Conservation (phyloP, 2,888 invertebrate genomes). For the Notodonta ziczac region DNA sequence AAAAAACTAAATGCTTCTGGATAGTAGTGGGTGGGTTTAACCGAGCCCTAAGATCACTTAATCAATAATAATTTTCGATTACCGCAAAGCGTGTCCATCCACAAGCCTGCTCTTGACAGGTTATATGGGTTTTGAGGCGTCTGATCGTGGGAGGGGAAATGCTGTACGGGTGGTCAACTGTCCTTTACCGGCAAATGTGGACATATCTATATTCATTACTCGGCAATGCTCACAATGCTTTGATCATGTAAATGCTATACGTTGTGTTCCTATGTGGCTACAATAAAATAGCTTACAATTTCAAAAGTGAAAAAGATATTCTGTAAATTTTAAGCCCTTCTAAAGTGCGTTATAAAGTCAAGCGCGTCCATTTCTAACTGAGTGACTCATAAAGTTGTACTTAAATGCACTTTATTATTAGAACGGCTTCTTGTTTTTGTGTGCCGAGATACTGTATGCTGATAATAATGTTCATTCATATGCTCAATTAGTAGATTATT, state of each 20-base stretch:
- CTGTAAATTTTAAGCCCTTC: constrained; percentile 5
- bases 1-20: constrained; percentile 28
- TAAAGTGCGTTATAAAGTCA: constrained; percentile 11
- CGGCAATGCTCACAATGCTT: constrained; percentile 46
- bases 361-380: constrained; percentile 32
- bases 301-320: constrained; percentile 1
- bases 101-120: constrained; percentile 57
- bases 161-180: constrained; percentile 65
- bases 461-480: constrained; percentile 33
- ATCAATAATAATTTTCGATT: constrained; percentile 75
- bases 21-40: constrained; percentile 29
- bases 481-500: constrained; percentile 38
- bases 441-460: constrained; percentile 27
- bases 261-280: background rate
- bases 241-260: constrained; percentile 15
- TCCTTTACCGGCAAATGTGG: constrained; percentile 48
- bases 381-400: constrained; percentile 42
- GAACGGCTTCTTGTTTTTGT: constrained; percentile 36
- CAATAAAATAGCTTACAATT: constrained; percentile 2
- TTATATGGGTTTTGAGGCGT: constrained; percentile 62
- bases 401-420: constrained; percentile 37
- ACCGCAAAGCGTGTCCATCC: constrained; percentile 60
- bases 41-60: constrained; percentile 59
- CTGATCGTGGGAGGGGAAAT: constrained; percentile 39
- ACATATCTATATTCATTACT: constrained; percentile 37